These are phyloP conservation scores for Setophaga coronata DNA, from an alignment of 2,113 vertebrate genomes.

Conservation along the genomic window DNA sequence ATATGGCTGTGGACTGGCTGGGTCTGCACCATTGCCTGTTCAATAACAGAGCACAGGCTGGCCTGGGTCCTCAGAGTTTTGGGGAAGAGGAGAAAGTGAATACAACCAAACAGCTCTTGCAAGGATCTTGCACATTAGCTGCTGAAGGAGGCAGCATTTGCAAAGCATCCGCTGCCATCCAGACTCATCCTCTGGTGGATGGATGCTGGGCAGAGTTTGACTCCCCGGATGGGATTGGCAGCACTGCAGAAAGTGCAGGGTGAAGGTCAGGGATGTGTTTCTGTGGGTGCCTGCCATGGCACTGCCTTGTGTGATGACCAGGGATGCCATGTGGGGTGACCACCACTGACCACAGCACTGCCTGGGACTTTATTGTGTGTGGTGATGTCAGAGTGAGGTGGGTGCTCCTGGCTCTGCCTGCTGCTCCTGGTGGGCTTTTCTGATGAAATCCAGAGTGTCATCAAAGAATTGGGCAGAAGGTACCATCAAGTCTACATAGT, in stretches of 20 bases:
- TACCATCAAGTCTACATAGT: not conserved
- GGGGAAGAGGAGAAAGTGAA: not conserved
- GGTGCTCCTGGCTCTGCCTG: not conserved
- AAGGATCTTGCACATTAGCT: not conserved
- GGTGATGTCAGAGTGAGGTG: not conserved
- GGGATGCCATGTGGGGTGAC: fast-evolving
- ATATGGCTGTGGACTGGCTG: not conserved
- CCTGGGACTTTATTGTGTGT: not conserved
- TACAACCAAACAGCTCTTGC: not conserved
- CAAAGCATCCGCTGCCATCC: not conserved
- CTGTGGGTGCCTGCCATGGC: not conserved
- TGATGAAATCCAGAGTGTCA: not conserved
- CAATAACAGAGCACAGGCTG: not conserved
- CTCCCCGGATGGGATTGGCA: not conserved
- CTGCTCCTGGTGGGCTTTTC: not conserved
- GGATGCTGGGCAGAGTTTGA: not conserved
- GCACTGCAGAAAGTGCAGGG: not conserved
- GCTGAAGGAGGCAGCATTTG: not conserved
- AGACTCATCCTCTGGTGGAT: not conserved
- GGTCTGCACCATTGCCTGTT: not conserved
- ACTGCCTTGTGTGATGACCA: not conserved
- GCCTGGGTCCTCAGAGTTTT: not conserved
- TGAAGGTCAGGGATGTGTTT: not conserved
- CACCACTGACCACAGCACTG: fast-evolving
- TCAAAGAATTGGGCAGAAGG: not conserved